Evolutionary conservation across 2,797 vertebrate genomes (phyloP).

Genomic region (Myoxocephalus aenaeus): DNA sequence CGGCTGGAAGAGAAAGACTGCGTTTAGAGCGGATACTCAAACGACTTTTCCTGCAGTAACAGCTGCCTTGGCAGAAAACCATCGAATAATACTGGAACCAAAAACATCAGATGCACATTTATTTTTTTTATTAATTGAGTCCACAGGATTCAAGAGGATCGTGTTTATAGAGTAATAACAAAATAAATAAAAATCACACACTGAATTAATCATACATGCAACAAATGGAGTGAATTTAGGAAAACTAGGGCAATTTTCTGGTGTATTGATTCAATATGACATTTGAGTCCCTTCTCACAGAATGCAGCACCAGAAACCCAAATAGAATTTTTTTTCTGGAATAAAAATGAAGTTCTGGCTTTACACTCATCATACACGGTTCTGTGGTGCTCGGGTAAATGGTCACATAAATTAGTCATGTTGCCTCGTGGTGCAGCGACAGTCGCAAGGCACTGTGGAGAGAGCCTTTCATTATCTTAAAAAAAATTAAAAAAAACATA

Average conservation of each 20-base stretch:
- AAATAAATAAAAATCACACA: no score
- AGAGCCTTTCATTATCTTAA: constrained; percentile 25
- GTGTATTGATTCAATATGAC: constrained; percentile 62
- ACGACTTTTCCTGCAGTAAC: no score
- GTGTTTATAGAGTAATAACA: no score
- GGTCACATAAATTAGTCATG: constrained; percentile 47
- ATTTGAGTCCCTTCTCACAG: constrained; percentile 41
- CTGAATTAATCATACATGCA: constrained; percentile 2
- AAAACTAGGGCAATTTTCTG: constrained; percentile 48
- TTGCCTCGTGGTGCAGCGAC: constrained; percentile 35
- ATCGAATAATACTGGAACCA: background rate
- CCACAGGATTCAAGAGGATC: no score
- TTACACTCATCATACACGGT: constrained; percentile 37
- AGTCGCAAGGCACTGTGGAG: constrained; percentile 13
- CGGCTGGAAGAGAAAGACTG: constrained; percentile 83
- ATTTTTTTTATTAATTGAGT: no score
- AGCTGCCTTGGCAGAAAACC: no score
- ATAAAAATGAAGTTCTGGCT: constrained; percentile 48
- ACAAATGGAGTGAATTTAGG: constrained; percentile 24
- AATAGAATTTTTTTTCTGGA: constrained; percentile 50
- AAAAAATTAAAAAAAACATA: background rate
- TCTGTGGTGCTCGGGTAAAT: constrained; percentile 45
- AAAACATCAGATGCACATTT: background rate
- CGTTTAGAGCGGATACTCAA: constrained; percentile 13
- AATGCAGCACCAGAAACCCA: constrained; percentile 40